Conservation (phyloP, 1,140 invertebrate genomes). For the Chironomus tepperi region DNA sequence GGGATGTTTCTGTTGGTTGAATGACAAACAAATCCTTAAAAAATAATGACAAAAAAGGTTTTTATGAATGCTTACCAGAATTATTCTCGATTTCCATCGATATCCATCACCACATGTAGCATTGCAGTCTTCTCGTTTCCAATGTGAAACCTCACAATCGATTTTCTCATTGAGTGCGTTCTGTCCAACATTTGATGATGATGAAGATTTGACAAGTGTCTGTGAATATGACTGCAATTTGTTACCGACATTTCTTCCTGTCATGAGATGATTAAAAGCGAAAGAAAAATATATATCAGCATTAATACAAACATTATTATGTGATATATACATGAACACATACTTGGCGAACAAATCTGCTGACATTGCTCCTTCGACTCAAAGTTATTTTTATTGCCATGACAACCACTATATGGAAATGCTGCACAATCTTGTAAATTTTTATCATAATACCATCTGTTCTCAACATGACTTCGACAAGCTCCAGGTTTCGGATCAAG, state of each 20-base stretch:
- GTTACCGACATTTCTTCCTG: slow-evolving; percentile 30
- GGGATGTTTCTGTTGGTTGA: slow-evolving; percentile 41
- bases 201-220: slow-evolving; percentile 32
- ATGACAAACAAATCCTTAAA: slow-evolving; percentile 4
- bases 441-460: slow-evolving; percentile 64
- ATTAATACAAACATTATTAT: slow-evolving; percentile 36
- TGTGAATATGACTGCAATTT: slow-evolving; percentile 35
- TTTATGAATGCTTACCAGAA: slow-evolving; percentile 37
- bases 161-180: slow-evolving; percentile 32
- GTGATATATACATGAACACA: slow-evolving; percentile 33
- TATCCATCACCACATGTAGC: slow-evolving; percentile 50
- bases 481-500: slow-evolving; percentile 44
- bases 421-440: slow-evolving; percentile 52
- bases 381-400: slow-evolving; percentile 68
- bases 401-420: slow-evolving; percentile 69
- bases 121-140: slow-evolving; percentile 55
- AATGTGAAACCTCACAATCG: slow-evolving; percentile 51
- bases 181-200: slow-evolving; percentile 28
- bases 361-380: slow-evolving; percentile 42
- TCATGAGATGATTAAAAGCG: slow-evolving; percentile 25
- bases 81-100: slow-evolving; percentile 40
- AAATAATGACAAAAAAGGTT: neutral
- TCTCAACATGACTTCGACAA: slow-evolving; percentile 54
- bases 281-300: slow-evolving; percentile 25
- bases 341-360: slow-evolving; percentile 37